Evolutionary conservation across 2,797 vertebrate genomes (phyloP), one percentile per base, ranked within the genome.

Genomic region (Megaceryle alcyon): DNA sequence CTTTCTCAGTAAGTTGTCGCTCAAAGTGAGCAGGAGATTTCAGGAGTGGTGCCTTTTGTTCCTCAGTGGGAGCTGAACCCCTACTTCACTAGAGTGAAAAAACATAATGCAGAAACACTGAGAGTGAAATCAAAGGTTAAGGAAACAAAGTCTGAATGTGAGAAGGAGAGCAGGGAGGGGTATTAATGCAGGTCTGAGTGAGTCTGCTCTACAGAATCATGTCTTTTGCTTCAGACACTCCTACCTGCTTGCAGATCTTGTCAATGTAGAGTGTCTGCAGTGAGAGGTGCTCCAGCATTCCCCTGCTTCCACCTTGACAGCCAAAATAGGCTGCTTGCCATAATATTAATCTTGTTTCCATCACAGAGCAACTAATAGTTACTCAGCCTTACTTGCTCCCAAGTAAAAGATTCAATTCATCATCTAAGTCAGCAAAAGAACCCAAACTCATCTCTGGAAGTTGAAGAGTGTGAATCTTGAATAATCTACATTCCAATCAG

Each of bases 21-120:
- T 94, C 77, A 94, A 92, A 96, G 77, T 56, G 59, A 91, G 54
- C 63, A 81, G 88, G 54, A 88, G 85, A 86, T 90, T 83, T 91
- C 82, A 84, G 70, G 92, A 86, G 63, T 71, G 60, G 80, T 73
- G 76, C 66, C 16, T 91, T 73, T 89, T 84, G 83, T 92, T 91
- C 59, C 44, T 9, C 68, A 80, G 70, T 19, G 19, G 94, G 77
- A 86, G 44, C 35, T 19, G 80, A 91, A 65, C 49, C 70, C 65
- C 63, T 81, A 25, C 43, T 88, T 90, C 46, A 79, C 35, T 44
- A 29, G 25, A 71, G 44, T 18, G 25, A 23, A 11, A 8, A 37
- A 65, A 59, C 44, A 37, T 4, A 3, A 44, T 7, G 41, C 46
- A 78, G 61, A 85, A 92, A 83, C 44, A 28, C 14, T 41, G 51